A percentile compares a stretch with the other conserved stretches of the same genome.
These are phyloP conservation scores for Perdix hodgsoniae DNA, from an alignment of 2,797 vertebrate genomes.

Conservation along the genomic window DNA sequence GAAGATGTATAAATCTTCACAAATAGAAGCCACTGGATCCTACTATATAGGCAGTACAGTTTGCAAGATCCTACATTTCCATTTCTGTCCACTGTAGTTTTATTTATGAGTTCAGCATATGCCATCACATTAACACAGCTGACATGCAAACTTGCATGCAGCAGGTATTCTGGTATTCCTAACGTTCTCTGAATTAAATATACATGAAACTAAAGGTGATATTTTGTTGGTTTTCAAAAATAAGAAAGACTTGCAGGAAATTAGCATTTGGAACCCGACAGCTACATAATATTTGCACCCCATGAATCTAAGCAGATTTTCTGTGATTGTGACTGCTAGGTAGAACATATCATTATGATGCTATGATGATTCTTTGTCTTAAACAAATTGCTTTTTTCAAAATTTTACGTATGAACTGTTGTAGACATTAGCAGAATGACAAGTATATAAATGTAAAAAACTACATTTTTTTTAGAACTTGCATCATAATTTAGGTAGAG, in stretches of 20 bases:
- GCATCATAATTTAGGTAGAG: neutral
- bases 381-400: neutral
- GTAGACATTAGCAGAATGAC: neutral
- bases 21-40: neutral
- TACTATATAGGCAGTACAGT: neutral
- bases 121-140: neutral
- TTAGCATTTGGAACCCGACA: neutral
- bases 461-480: neutral
- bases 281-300: neutral
- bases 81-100: neutral
- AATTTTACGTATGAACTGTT: neutral
- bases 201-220: neutral
- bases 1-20: neutral
- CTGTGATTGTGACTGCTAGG: neutral
- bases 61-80: neutral
- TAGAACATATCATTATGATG: constrained; percentile 16
- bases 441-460: too few relatives aligned
- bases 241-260: constrained; percentile 27
- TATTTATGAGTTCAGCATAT: neutral
- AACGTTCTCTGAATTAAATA: constrained; percentile 59
- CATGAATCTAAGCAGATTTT: constrained; percentile 48
- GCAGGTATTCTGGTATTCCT: neutral
- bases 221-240: constrained; percentile 14
- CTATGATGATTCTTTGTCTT: constrained; percentile 15
- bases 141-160: constrained; percentile 31